A percentile compares a stretch with the other conserved stretches of the same genome.
Conservation (phyloP, 2,888 invertebrate genomes). For the Electrophaes corylata region DNA sequence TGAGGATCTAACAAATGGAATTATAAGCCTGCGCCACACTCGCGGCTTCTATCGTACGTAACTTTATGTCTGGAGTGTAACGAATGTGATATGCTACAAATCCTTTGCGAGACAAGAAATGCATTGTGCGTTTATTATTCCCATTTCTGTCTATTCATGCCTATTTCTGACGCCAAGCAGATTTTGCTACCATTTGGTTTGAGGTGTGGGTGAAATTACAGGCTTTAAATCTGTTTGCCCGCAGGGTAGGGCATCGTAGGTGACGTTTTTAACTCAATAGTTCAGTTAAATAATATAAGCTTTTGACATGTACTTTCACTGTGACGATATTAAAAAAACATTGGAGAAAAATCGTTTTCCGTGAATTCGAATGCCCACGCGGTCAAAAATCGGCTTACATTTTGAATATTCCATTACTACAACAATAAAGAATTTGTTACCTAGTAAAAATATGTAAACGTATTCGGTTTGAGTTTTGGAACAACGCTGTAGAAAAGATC, state of each 20-base stretch:
- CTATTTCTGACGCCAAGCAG: no score
- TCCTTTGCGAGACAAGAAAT: constrained; percentile 7
- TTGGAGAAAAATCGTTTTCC: not conserved
- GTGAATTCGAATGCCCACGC: not conserved
- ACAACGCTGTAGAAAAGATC: not conserved
- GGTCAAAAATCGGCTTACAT: constrained; percentile 15
- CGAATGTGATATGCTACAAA: constrained; percentile 5
- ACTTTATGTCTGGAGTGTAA: constrained; percentile 19
- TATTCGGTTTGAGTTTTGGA: constrained; percentile 12
- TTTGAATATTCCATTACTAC: constrained; percentile 35
- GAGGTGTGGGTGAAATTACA: no score
- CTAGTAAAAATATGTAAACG: constrained; percentile 26
- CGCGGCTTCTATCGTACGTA: constrained; percentile 23
- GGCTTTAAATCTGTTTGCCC: no score
- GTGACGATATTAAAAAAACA: not conserved
- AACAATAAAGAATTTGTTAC: constrained; percentile 20
- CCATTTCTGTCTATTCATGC: no score
- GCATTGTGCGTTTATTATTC: constrained; percentile 7
- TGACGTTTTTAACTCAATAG: no score
- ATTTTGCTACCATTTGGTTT: no score
- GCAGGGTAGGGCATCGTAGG: no score
- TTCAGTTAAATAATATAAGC: no score
- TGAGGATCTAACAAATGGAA: constrained; percentile 37
- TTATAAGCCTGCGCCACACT: constrained; percentile 37
- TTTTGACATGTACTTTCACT: no score